phyloP scores from a whole-genome alignment of 2,113 vertebrate genomes.

The Tringa solitaria region DNA sequence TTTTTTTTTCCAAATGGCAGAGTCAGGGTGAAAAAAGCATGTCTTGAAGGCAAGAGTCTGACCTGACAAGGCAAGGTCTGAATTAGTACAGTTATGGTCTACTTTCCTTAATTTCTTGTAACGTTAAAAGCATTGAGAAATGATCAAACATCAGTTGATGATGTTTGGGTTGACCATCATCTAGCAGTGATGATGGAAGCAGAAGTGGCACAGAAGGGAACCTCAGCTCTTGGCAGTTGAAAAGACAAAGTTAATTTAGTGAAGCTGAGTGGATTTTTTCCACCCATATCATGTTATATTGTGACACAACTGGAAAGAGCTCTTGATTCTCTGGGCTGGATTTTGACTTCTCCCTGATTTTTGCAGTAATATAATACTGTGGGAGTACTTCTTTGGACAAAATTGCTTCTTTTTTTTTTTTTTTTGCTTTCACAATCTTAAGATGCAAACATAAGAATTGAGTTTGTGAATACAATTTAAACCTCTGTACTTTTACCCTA shows the following conservation, averaged over 20 bases:
- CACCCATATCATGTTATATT: accelerated
- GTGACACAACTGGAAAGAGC: accelerated
- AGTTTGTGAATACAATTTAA: neutral
- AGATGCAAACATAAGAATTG: neutral
- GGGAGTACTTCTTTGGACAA: neutral
- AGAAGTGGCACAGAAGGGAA: neutral
- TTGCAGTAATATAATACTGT: neutral
- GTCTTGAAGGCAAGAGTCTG: neutral
- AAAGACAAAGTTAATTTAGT: neutral
- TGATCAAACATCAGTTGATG: neutral
- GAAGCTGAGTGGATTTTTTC: neutral
- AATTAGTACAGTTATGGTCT: neutral
- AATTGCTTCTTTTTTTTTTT: neutral
- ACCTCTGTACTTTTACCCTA: neutral
- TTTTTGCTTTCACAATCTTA: neutral
- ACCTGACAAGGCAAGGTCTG: neutral
- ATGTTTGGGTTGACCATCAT: neutral
- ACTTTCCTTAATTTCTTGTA: neutral
- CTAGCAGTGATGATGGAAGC: neutral
- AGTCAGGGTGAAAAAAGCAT: neutral
- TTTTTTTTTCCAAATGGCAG: neutral
- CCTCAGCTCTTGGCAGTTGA: neutral
- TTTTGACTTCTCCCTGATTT: neutral
- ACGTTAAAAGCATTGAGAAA: neutral
- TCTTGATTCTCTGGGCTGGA: neutral